A percentile compares a stretch with the other conserved stretches of the same genome.
Conservation (phyloP, 2,888 invertebrate species). For the Ormyrus pomaceus region DNA sequence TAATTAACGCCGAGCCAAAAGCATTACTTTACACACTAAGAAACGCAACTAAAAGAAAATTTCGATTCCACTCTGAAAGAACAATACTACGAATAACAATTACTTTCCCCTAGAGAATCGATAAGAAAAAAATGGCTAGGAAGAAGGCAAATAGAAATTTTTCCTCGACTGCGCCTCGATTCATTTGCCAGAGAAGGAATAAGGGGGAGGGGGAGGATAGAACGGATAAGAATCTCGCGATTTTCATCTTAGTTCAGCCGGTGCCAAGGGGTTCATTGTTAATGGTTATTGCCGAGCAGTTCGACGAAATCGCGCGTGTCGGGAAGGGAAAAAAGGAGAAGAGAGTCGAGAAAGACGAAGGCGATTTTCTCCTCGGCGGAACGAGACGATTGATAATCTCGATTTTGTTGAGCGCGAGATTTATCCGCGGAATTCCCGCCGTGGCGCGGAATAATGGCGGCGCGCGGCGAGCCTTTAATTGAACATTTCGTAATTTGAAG, state of each 20-base stretch:
- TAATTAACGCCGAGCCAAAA: too few relatives aligned
- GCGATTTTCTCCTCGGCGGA: slow-evolving; percentile 43
- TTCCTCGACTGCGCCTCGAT: slow-evolving; percentile 49
- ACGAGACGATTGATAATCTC: slow-evolving; percentile 52
- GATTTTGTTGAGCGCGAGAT: slow-evolving; percentile 27
- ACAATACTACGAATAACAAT: slow-evolving; percentile 3
- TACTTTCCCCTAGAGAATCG: background rate
- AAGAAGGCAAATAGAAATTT: slow-evolving; percentile 4
- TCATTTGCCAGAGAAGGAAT: slow-evolving; percentile 6
- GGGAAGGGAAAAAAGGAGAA: slow-evolving; percentile 20
- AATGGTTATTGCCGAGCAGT: slow-evolving; percentile 59
- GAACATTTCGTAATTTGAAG: background rate
- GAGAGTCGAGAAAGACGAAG: background rate
- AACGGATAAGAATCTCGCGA: slow-evolving; percentile 46
- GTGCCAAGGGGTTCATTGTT: slow-evolving; percentile 51
- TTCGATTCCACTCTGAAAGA: background rate
- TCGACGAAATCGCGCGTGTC: slow-evolving; percentile 56
- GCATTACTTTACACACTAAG: too few relatives aligned
- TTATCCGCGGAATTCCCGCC: slow-evolving; percentile 37
- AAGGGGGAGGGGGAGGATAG: background rate
- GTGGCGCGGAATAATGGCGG: slow-evolving; percentile 25
- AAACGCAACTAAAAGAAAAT: too few relatives aligned
- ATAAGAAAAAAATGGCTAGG: background rate
- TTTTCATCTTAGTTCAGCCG: slow-evolving; percentile 43
- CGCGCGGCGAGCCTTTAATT: slow-evolving; percentile 16